Percentiles rank a stretch among this genome's conserved stretches.
These are phyloP conservation scores for Diplazon laetatorius DNA, from an alignment of 2,888 invertebrate species.

Conservation along the genomic window DNA sequence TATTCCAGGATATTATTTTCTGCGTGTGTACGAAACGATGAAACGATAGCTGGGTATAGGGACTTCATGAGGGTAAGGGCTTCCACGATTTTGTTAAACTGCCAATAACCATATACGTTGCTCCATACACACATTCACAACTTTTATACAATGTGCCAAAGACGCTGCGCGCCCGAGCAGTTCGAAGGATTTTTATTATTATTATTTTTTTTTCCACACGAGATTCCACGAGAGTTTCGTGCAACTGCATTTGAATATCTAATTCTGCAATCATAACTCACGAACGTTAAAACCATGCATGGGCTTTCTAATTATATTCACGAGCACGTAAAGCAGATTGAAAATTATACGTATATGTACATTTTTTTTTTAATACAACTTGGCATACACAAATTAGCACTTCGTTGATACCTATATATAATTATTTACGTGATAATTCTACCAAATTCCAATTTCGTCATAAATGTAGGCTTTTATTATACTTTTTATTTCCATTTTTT, in stretches of 20 bases:
- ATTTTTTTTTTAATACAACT: too few relatives aligned
- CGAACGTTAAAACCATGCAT: neutral
- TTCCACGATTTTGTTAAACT: conserved; percentile 52
- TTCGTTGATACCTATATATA: neutral
- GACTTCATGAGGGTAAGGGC: too few relatives aligned
- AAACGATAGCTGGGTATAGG: too few relatives aligned
- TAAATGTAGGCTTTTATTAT: too few relatives aligned
- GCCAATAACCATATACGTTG: conserved; percentile 36
- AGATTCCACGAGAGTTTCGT: neutral
- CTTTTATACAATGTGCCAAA: conserved; percentile 24
- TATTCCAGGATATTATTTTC: too few relatives aligned
- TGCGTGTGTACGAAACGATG: too few relatives aligned
- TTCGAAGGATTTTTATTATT: neutral
- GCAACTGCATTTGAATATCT: conserved; percentile 11
- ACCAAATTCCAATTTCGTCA: too few relatives aligned
- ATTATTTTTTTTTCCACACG: neutral
- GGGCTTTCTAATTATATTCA: neutral
- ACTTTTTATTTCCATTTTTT: too few relatives aligned
- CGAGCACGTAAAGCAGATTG: too few relatives aligned
- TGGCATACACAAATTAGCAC: neutral
- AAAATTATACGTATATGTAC: too few relatives aligned
- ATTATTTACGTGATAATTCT: too few relatives aligned
- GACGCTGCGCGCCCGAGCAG: conserved; percentile 5
- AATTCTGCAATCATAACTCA: neutral
- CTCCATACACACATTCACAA: neutral